Percentiles rank a stretch among this genome's conserved stretches.
Evolutionary conservation across 2,113 vertebrate species (phyloP).

Genomic region (Arizona elegans): DNA sequence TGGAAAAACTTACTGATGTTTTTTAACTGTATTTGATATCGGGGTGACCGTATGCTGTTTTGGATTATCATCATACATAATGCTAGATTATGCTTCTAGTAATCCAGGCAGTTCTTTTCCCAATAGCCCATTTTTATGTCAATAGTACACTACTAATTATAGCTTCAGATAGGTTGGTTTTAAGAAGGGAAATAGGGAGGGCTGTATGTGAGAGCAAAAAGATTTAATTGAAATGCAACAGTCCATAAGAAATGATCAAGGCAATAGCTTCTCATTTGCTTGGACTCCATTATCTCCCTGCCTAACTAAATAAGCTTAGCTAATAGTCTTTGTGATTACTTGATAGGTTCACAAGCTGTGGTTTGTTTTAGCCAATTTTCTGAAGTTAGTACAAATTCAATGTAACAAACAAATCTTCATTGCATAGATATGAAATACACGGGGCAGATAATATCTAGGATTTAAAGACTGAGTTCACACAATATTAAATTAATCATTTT

Average conservation of each 20-base stretch:
- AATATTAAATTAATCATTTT: neutral
- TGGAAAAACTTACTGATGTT: conserved; percentile 29
- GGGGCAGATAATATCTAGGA: neutral
- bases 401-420: neutral
- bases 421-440: neutral
- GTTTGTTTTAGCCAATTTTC: neutral
- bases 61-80: conserved; percentile 7
- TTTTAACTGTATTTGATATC: conserved; percentile 34
- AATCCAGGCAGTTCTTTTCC: conserved; percentile 30
- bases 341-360: neutral
- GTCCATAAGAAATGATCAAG: neutral
- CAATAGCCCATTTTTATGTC: conserved; percentile 32
- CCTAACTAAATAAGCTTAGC: neutral
- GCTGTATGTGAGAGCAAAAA: neutral
- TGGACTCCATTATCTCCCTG: neutral
- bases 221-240: neutral
- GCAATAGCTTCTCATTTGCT: neutral
- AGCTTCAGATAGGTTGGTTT: conserved; percentile 11
- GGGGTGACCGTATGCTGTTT: conserved; percentile 12
- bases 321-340: neutral
- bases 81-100: conserved; percentile 22
- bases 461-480: neutral
- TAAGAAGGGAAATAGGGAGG: neutral
- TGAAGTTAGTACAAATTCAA: neutral
- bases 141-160: neutral